Evolutionary conservation across 2,113 vertebrate genomes (phyloP), one percentile per base, ranked within the genome.

Genomic region (Dascyllus trimaculatus): DNA sequence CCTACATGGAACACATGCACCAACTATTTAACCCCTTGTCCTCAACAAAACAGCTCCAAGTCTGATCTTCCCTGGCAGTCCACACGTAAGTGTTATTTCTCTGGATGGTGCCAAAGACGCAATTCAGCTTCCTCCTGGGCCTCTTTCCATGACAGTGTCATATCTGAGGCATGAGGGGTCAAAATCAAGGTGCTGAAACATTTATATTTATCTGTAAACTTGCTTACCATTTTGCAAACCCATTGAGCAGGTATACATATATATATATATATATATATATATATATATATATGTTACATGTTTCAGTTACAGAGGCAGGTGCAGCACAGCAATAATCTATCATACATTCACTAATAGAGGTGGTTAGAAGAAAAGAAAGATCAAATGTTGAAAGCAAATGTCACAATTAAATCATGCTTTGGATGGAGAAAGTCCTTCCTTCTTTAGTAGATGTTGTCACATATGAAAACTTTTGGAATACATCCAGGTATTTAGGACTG

Each of bases 111-210:
- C 78, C 81, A 92, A 89, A 86, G 84, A 84, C 46, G 84, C 57
- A 87, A 80, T 68, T 58, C 81, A 56, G 86, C 75, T 87, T 91
- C 87, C 88, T 90, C 49, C 63, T 21, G 63, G 74, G 80, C 78
- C 82, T 74, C 75, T 71, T 85, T 82, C 64, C 76, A 80, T 24
- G 53, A 29, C 70, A 26, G 80, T 81, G 81, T 81, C 64, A 87
- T 13, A 72, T 74, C 53, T 68, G 38, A 78, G 40, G 67, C 22
- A 56, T 29, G 52, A 65, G 43, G 69, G 66, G 60, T 78, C 67
- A 73, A 73, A 81, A 72, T 66, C 45, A 75, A 63, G 68, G 38
- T 59, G 70, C 25, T 62, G 9, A 46, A 38, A 40, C 8, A 9
- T 29, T 69, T 25, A 11, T 51, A 64, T 63, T 43, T 76, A 53